These are phyloP conservation scores for Cydia pomonella DNA, from an alignment of 1,140 invertebrate genomes.

Conservation along the genomic window DNA sequence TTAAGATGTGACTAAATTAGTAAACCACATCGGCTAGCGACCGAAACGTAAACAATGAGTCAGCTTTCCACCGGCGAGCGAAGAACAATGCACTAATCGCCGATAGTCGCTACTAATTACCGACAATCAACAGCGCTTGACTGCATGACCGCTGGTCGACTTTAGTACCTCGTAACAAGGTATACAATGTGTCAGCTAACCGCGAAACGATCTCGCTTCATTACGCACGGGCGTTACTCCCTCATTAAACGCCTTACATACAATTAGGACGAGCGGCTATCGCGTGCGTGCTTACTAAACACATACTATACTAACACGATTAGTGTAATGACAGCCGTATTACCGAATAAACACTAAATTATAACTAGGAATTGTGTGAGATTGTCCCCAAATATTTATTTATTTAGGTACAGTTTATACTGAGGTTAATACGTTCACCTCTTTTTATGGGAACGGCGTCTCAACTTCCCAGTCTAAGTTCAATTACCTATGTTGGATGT, in stretches of 20 bases:
- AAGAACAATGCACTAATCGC: background rate
- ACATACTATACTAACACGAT: background rate
- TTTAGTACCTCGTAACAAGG: too few species aligned
- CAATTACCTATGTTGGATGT: too few species aligned
- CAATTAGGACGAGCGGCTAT: background rate
- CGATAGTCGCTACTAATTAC: background rate
- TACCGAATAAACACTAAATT: background rate
- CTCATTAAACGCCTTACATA: background rate
- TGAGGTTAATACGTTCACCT: too few species aligned
- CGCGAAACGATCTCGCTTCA: background rate
- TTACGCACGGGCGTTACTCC: background rate
- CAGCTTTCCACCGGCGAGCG: slow-evolving; percentile 3
- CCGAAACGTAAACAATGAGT: slow-evolving; percentile 16
- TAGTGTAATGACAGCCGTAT: background rate
- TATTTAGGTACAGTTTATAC: too few species aligned
- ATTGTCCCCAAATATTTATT: too few species aligned
- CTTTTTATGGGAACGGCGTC: too few species aligned
- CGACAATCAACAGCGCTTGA: too few species aligned
- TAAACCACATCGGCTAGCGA: slow-evolving; percentile 8
- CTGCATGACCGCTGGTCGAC: too few species aligned
- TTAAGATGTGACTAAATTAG: slow-evolving; percentile 4
- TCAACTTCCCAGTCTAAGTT: too few species aligned
- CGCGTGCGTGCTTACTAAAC: background rate
- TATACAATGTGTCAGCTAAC: background rate
- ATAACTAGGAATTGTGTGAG: background rate